Base-by-base conservation (phyloP, 2,113 vertebrate genomes). In the Oreochromis tanganicae region DNA sequence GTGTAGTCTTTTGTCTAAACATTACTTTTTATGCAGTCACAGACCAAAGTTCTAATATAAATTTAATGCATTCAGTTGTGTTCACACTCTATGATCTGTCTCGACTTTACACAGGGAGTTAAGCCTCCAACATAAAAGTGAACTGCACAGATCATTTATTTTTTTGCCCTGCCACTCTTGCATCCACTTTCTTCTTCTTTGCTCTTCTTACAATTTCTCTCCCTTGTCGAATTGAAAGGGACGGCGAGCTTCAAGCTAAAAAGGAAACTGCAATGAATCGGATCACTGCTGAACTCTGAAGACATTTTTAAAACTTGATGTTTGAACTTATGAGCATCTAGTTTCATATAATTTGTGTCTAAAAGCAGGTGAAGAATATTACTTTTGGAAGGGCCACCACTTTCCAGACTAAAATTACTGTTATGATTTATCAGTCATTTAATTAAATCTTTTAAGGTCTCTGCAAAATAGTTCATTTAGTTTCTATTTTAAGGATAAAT, bases 81-180 rank as follows among this genome's bases (percentile, higher is more conserved):
- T n/a, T 78, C 7, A 21, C 29, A 27, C 13, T 71, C 84, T 52
- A 48, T 71, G 54, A 86, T 87, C 59, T 56, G 32, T 48, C 41
- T 91, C n/a, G 80, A 59, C 48, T 78, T 85, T 86, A 52, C 8
- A 13, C 8, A 55, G 71, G 17, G 63, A 34, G 54, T 86, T 86
- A 52, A 85, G 54, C 52, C 48, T 87, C 55, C 73, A 75, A 80
- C 84, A 84, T 34, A 17, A 55, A 85, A 57, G 43, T 88, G 81
- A 84, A 82, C 24, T 88, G 85, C 41, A 34, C 81, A 81, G 85
- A 80, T 85, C 61, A 81, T 92, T 85, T 89, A 19, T 59, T 81
- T 66, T 82, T 85, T 80, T 63, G 52, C 24, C 32, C 21, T 84
- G 79, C 83, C 63, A 87, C 48, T 81, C 43, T 43, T 63, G 21